Base-by-base conservation (phyloP, 35 echinoderm and acorn worm genomes). In the Heliocidaris erythrogramma region DNA sequence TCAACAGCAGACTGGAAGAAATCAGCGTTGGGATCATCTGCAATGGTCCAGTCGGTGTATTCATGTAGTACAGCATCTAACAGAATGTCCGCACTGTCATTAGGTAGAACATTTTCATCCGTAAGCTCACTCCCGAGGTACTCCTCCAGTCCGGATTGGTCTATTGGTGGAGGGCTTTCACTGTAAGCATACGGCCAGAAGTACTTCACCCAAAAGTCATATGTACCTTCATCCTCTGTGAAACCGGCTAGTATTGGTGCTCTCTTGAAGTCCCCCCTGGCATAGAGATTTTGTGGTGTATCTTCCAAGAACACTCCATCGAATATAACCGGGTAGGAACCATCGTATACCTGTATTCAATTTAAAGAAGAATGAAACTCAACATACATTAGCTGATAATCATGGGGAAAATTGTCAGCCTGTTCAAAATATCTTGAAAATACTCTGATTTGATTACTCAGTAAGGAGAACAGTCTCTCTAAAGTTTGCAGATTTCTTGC, bases 31-130 rank as follows among this genome's bases (percentile, higher is more conserved):
- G 95, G 95, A 32, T 98, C 94, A 71, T 99, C 98, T 32, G 91
- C 95, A 18, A 65, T 49, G 30, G 95, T 78, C 98, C 98, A 99
- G 90, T 97, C 95, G 29, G 87, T 93, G 94, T 99, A 99, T 52
- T 96, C 92, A 27, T 97, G 96, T 53, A 91, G 78, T 30, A 97
- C 95, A 17, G 96, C 90, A 53, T 96, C 95, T n/a, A 90, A 24
- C 9, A 92, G 49, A 9, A 92, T 92, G 32, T 89, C 87, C 31
- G 14, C 32, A 9, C 47, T 89, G 9, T 78, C 65, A 18, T 18
- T 8, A n/a, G 65, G 27, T 5, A 78, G 65, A n/a, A 78, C 8
- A 8, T 27, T 78, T 78, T 78, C 65, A n/a, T 21, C 17, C 27
- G 7, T 27, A 0, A 78, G 65, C 27, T 7, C 27, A 78, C 21